Percentiles rank a stretch among this genome's conserved stretches.
phyloP scores from a whole-genome alignment of 2,113 vertebrate species.

The Paramormyrops kingsleyae region DNA sequence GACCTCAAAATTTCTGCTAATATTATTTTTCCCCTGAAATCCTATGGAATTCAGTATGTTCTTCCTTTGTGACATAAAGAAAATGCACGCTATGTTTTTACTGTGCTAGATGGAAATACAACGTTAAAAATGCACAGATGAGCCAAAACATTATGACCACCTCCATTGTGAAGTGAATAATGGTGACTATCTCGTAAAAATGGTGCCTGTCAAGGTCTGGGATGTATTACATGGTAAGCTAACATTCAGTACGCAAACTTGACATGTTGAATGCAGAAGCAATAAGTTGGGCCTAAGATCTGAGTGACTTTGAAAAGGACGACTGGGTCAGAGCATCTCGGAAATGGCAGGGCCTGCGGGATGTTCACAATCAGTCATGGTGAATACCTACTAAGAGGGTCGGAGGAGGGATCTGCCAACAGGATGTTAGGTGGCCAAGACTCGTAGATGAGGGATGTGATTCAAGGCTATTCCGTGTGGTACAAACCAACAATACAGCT shows the following conservation, averaged over 20 bases:
- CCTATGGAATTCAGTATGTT: neutral
- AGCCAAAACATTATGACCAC: neutral
- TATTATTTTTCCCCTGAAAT: neutral
- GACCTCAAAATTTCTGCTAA: neutral
- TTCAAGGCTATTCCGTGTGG: neutral
- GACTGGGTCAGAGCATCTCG: neutral
- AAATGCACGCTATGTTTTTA: neutral
- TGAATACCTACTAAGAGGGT: neutral
- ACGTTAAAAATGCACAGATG: neutral
- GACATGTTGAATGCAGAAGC: neutral
- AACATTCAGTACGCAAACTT: neutral
- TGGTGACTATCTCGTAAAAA: neutral
- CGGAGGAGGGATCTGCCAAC: neutral
- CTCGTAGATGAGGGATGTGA: neutral
- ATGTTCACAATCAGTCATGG: neutral
- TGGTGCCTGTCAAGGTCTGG: neutral
- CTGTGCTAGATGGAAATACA: neutral
- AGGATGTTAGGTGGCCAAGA: neutral
- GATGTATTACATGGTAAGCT: neutral
- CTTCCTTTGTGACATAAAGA: neutral
- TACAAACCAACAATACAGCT: neutral
- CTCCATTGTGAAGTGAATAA: neutral
- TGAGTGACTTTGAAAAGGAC: neutral
- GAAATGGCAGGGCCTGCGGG: neutral
- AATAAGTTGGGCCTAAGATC: neutral